phyloP scores from a whole-genome alignment of 2,888 invertebrate genomes.

The Cyclophora albipunctata region DNA sequence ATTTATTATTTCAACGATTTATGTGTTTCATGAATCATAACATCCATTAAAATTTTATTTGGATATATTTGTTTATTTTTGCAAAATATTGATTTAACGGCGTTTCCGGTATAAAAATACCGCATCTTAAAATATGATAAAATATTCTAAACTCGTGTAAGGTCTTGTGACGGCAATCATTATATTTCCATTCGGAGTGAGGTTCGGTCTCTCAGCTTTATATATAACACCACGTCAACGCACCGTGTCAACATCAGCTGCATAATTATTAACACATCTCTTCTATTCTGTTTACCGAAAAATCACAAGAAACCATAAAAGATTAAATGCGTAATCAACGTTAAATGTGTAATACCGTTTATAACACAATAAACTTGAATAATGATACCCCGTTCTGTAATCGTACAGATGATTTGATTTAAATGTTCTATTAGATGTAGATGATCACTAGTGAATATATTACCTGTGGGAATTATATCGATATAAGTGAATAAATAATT shows the following conservation, averaged over 20 bases:
- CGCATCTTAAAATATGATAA: too few relatives aligned
- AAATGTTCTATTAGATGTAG: too few relatives aligned
- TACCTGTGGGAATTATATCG: too few relatives aligned
- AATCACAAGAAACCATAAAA: constrained; percentile 25
- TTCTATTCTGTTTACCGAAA: too few relatives aligned
- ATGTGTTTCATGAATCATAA: constrained; percentile 10
- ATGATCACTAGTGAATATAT: too few relatives aligned
- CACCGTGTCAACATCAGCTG: constrained; percentile 1
- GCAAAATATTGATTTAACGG: constrained; percentile 5
- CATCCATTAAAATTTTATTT: constrained; percentile 11
- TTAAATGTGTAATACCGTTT: constrained; percentile 25
- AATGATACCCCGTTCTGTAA: neutral
- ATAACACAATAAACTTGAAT: constrained; percentile 31
- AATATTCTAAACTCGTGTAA: too few relatives aligned
- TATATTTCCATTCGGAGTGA: constrained; percentile 1
- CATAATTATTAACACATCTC: constrained; percentile 3
- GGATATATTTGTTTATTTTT: constrained; percentile 11
- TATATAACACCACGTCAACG: neutral
- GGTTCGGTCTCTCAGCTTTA: neutral
- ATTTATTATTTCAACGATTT: constrained; percentile 10
- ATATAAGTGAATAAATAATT: too few relatives aligned
- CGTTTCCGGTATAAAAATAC: constrained; percentile 5
- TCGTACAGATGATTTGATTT: too few relatives aligned
- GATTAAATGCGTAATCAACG: constrained; percentile 27
- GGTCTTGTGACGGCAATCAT: neutral